These are phyloP conservation scores for Autographa pulchrina DNA, from an alignment of 2,888 invertebrate genomes.

Conservation along the genomic window DNA sequence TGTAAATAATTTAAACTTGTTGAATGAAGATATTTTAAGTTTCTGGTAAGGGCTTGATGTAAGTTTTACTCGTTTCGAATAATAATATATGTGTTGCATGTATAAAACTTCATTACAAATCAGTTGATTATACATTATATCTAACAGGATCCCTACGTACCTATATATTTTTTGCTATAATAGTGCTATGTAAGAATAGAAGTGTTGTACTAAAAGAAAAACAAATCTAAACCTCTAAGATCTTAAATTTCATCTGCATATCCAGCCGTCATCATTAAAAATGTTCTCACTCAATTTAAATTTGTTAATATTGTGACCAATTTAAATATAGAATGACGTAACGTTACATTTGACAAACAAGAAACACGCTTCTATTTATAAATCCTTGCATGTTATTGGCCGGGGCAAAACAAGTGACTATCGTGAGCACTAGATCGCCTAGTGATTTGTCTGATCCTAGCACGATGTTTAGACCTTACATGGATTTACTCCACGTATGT, in stretches of 20 bases:
- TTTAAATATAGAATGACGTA: constrained; percentile 1
- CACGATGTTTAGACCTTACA: constrained; percentile 50
- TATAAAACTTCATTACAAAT: background rate
- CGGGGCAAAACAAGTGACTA: constrained; percentile 43
- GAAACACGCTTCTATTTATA: constrained; percentile 21
- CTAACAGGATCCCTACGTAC: background rate
- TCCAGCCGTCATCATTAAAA: background rate
- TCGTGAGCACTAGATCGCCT: constrained; percentile 52
- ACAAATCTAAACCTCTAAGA: background rate
- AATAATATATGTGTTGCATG: background rate
- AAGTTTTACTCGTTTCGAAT: constrained; percentile 28
- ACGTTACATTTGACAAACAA: background rate
- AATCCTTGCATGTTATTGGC: constrained; percentile 38
- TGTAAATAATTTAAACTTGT: constrained; percentile 34
- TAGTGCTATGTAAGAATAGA: too few species aligned
- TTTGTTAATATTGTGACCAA: background rate
- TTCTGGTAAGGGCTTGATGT: constrained; percentile 17
- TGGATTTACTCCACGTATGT: constrained; percentile 40
- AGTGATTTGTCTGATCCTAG: constrained; percentile 53
- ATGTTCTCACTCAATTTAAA: background rate
- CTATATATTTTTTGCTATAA: background rate
- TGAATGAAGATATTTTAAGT: constrained; percentile 23
- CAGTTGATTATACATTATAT: background rate
- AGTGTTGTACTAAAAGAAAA: background rate
- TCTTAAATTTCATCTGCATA: background rate